Conservation (phyloP, 2,888 invertebrate genomes). For the Folsomia candida region DNA sequence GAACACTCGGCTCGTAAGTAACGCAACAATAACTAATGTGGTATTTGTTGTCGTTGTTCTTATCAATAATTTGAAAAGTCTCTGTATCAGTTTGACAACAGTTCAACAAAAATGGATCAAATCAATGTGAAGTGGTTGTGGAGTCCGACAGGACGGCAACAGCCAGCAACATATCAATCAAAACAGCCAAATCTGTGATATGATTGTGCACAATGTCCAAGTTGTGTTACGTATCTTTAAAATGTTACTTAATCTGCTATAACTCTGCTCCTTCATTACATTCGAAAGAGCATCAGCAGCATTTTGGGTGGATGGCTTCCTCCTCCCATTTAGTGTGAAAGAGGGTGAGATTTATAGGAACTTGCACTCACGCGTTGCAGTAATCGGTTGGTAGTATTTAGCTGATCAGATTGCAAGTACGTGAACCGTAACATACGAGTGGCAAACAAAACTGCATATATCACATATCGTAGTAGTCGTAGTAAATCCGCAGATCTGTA, state of each 20-base stretch:
- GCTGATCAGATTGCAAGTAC: neutral
- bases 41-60: neutral
- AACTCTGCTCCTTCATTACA: neutral
- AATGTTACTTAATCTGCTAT: neutral
- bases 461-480: neutral
- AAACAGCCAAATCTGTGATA: neutral
- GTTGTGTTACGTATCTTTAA: neutral
- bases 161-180: constrained; percentile 12
- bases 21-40: too few species aligned
- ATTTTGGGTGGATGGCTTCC: too few species aligned
- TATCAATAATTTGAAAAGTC: constrained; percentile 5
- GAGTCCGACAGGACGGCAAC: constrained; percentile 42
- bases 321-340: too few species aligned
- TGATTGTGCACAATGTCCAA: neutral
- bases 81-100: neutral
- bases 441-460: too few species aligned
- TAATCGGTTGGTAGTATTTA: neutral
- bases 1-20: too few species aligned
- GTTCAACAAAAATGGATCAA: neutral
- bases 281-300: too few species aligned
- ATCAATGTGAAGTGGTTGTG: constrained; percentile 16
- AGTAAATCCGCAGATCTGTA: neutral
- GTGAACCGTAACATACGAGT: neutral
- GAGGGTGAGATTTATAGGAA: neutral
- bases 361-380: neutral